These are phyloP conservation scores for Pholis gunnellus DNA, from an alignment of 2,113 vertebrate genomes.

Conservation along the genomic window DNA sequence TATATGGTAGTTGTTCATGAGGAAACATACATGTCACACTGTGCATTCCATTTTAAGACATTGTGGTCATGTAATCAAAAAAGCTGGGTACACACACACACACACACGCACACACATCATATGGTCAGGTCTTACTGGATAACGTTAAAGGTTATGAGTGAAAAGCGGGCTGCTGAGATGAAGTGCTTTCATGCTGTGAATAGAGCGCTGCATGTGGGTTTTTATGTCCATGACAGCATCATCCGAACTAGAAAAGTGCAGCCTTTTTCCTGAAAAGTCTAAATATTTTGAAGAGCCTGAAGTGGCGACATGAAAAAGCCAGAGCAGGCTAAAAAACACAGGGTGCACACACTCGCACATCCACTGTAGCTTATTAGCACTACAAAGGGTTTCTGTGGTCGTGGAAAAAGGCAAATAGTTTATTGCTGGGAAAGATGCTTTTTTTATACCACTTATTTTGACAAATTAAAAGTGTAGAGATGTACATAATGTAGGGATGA, in stretches of 20 bases:
- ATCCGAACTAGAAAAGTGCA: constrained; percentile 9
- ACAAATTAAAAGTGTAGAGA: background rate
- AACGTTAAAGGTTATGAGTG: constrained; percentile 1
- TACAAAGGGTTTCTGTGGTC: background rate
- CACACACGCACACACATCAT: background rate
- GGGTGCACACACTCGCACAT: background rate
- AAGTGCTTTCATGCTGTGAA: constrained; percentile 25
- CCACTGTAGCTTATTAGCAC: background rate
- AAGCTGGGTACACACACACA: background rate
- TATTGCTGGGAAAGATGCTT: background rate
- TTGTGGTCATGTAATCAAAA: background rate
- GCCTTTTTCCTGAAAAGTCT: constrained; percentile 19
- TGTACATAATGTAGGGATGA: background rate
- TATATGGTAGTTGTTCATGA: background rate
- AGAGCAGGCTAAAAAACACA: background rate
- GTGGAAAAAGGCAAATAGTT: background rate
- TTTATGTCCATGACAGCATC: constrained; percentile 27
- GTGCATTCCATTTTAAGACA: background rate
- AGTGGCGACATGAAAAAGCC: background rate
- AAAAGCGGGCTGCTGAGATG: constrained; percentile 14
- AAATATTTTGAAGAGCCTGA: constrained; percentile 26
- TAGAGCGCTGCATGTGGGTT: constrained; percentile 17
- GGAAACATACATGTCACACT: background rate
- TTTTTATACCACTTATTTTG: background rate
- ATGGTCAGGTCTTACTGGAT: background rate